Evolutionary conservation across 2,888 invertebrate genomes (phyloP).

Genomic region (Frankliniella intonsa): DNA sequence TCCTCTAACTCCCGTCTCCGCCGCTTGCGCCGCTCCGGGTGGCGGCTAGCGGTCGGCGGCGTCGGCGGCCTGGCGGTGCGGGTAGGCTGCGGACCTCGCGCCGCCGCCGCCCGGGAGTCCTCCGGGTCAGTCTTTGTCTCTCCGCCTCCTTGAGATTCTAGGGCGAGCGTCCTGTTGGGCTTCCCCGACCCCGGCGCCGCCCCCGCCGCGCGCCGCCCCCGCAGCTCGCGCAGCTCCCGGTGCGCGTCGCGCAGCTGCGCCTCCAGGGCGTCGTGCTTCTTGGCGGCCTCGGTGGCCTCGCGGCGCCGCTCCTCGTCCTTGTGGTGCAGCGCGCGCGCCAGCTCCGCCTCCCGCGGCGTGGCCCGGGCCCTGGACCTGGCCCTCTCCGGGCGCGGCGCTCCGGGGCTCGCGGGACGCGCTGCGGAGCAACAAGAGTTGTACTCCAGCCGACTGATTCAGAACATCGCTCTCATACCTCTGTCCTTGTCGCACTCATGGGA

Average conservation of each 20-base stretch:
- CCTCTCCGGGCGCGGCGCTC: neutral
- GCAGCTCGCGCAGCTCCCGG: neutral
- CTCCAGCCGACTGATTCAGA: no score
- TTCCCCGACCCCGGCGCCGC: neutral
- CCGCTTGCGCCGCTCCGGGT: neutral
- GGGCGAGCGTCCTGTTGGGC: neutral
- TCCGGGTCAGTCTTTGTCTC: neutral
- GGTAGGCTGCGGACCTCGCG: neutral
- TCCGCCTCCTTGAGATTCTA: conserved; percentile 22
- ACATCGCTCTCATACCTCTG: no score
- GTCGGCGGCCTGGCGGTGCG: neutral
- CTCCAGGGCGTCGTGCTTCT: neutral
- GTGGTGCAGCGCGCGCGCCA: conserved; percentile 13
- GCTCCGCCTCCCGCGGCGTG: neutral
- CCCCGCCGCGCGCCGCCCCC: neutral
- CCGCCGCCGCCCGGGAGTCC: neutral
- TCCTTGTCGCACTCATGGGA: no score
- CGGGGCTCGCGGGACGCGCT: neutral
- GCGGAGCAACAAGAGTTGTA: neutral
- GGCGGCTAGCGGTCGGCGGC: neutral
- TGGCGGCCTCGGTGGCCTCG: neutral
- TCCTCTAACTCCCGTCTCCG: neutral
- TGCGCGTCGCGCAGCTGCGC: conserved; percentile 7
- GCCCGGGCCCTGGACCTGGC: neutral
- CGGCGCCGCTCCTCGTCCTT: neutral